phyloP scores from a whole-genome alignment of 2,888 invertebrate genomes.

The Epirrhoe alternata region DNA sequence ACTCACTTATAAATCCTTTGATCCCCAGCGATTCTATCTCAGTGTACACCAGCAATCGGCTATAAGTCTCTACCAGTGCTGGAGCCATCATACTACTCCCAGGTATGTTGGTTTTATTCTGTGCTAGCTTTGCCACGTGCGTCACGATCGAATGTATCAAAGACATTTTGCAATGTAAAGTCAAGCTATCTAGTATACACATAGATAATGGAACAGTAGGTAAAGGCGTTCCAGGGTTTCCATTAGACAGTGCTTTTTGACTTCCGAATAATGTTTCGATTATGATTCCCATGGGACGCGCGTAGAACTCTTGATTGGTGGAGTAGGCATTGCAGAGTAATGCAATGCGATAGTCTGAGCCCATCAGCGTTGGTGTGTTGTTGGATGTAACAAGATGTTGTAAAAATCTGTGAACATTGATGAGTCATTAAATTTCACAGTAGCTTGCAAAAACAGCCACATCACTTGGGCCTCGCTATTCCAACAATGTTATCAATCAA shows the following conservation, averaged over 20 bases:
- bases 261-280: conserved; percentile 93
- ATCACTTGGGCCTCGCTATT: too few species aligned
- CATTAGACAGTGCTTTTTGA: conserved; percentile 85
- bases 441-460: background rate
- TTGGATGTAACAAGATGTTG: conserved; percentile 93
- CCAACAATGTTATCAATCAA: too few species aligned
- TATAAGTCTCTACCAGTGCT: conserved; percentile 97
- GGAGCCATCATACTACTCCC: conserved; percentile 89
- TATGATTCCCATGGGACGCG: conserved; percentile 95
- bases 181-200: conserved; percentile 96
- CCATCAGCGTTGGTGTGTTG: conserved; percentile 89
- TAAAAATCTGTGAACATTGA: conserved; percentile 86
- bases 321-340: conserved; percentile 97
- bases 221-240: conserved; percentile 82
- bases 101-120: conserved; percentile 93
- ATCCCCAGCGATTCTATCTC: conserved; percentile 98
- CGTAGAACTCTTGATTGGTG: conserved; percentile 96
- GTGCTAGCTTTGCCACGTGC: conserved; percentile 95
- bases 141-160: conserved; percentile 92
- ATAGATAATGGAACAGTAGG: conserved; percentile 96
- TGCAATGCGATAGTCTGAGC: conserved; percentile 95
- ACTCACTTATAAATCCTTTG: conserved; percentile 96
- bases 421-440: conserved; percentile 1
- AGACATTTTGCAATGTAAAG: conserved; percentile 98
- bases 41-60: conserved; percentile 95